These are phyloP conservation scores for Tiaroga cobitis DNA, from an alignment of 2,797 vertebrate species.

Conservation along the genomic window DNA sequence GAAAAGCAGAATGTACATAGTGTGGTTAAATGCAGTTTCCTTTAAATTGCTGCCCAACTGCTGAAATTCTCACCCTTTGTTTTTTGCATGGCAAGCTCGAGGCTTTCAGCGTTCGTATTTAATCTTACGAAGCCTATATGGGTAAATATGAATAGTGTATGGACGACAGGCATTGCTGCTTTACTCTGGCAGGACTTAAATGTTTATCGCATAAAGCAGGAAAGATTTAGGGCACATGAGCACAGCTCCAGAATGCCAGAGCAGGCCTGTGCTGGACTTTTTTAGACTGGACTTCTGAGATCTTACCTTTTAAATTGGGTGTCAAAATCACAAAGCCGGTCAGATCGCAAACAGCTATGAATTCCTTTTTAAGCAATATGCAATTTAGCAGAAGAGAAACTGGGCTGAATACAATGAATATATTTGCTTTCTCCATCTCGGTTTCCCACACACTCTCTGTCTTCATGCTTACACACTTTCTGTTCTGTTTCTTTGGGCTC, in stretches of 20 bases:
- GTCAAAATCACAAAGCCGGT: conserved; percentile 57
- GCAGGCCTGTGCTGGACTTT: conserved; percentile 43
- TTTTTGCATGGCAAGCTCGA: not conserved
- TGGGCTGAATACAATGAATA: conserved; percentile 46
- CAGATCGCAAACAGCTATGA: conserved; percentile 49
- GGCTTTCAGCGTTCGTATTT: not conserved
- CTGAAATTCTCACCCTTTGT: not conserved
- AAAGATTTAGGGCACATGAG: conserved; percentile 49
- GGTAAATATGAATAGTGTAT: conserved; percentile 42
- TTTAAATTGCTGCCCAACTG: conserved; percentile 2
- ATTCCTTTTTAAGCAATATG: conserved; percentile 53
- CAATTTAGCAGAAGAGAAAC: conserved; percentile 51
- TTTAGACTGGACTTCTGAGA: conserved; percentile 32
- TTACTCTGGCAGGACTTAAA: conserved; percentile 50
- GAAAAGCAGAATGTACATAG: not conserved
- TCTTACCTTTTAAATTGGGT: conserved; percentile 64
- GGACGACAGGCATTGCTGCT: conserved; percentile 42
- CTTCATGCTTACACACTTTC: not conserved
- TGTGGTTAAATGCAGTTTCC: not conserved
- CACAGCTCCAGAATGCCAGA: conserved; percentile 46
- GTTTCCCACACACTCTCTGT: not conserved
- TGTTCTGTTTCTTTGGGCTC: not conserved
- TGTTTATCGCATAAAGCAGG: conserved; percentile 56
- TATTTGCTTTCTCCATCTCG: conserved; percentile 30
- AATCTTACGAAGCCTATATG: not conserved